Evolutionary conservation across 1,140 invertebrate species (phyloP).

Genomic region (Caenorhabditis briggsae): DNA sequence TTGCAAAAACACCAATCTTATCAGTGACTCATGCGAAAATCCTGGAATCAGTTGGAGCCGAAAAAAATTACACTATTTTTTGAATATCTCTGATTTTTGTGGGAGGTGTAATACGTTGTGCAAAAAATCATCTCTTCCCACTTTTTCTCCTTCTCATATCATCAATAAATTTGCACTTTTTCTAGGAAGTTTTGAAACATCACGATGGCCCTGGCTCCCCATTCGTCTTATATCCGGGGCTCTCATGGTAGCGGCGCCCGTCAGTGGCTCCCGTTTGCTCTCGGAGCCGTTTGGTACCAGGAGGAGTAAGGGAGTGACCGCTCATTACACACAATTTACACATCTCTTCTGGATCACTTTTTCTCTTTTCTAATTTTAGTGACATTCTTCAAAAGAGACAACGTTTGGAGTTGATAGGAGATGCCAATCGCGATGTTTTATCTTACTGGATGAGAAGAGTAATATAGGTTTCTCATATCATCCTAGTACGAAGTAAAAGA

Average conservation of each 20-base stretch:
- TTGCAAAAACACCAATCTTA: not conserved
- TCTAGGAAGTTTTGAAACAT: not conserved
- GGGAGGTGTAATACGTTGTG: conserved; percentile 7
- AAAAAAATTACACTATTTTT: conserved; percentile 42
- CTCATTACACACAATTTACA: conserved; percentile 28
- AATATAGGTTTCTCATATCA: no score
- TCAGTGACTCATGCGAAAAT: conserved; percentile 11
- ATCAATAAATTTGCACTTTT: conserved; percentile 40
- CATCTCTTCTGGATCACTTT: not conserved
- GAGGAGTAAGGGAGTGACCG: conserved; percentile 43
- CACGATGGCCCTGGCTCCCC: not conserved
- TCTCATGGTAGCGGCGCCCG: conserved; percentile 8
- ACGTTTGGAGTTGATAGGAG: not conserved
- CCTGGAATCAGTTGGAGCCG: not conserved
- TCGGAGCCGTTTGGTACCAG: conserved; percentile 44
- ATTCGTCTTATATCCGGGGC: not conserved
- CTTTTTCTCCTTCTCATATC: not conserved
- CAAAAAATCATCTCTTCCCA: conserved; percentile 14
- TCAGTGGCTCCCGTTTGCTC: not conserved
- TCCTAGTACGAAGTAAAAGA: no score
- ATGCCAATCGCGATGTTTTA: no score
- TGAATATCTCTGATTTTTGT: conserved; percentile 20
- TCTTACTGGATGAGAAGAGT: no score
- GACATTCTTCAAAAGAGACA: not conserved
- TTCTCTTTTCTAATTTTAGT: conserved; percentile 31